Evolutionary conservation across 2,797 vertebrate genomes (phyloP).

Genomic region (Acanthurus lineatus): DNA sequence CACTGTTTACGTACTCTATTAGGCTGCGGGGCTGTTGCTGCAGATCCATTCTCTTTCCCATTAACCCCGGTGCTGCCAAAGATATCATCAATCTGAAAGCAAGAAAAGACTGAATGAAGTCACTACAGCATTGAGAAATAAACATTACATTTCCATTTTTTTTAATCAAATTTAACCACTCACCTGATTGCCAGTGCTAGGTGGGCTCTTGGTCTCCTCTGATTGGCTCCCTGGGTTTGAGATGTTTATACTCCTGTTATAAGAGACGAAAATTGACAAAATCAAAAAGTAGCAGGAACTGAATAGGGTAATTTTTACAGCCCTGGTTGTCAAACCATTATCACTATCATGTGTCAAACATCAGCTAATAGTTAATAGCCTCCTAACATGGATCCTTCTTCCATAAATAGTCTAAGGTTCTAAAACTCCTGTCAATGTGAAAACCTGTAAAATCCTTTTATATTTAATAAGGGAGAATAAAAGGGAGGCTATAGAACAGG

Average conservation of each 20-base stretch:
- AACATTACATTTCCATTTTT: neutral
- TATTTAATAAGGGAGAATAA: constrained; percentile 10
- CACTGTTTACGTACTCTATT: constrained; percentile 86
- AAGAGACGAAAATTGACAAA: neutral
- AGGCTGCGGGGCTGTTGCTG: constrained; percentile 82
- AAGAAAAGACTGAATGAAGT: neutral
- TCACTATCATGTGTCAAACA: constrained; percentile 6
- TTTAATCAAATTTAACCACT: constrained; percentile 41
- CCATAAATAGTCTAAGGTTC: neutral
- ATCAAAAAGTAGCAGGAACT: neutral
- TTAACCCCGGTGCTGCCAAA: constrained; percentile 88
- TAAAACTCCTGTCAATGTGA: constrained; percentile 8
- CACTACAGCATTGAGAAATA: neutral
- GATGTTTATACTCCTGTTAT: constrained; percentile 89
- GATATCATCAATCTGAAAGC: constrained; percentile 90
- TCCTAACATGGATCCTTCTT: constrained; percentile 8
- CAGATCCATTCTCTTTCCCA: constrained; percentile 90
- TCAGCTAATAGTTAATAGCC: neutral
- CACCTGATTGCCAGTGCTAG: constrained; percentile 89
- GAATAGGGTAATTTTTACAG: neutral
- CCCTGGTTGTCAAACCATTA: neutral
- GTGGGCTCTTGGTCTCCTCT: constrained; percentile 88
- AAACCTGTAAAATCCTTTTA: neutral
- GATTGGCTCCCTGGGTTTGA: constrained; percentile 87
- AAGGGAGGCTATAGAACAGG: neutral